A percentile compares a stretch with the other conserved stretches of the same genome.
Evolutionary conservation across 2,797 vertebrate genomes (phyloP).

Genomic region (Coregonus sp.): DNA sequence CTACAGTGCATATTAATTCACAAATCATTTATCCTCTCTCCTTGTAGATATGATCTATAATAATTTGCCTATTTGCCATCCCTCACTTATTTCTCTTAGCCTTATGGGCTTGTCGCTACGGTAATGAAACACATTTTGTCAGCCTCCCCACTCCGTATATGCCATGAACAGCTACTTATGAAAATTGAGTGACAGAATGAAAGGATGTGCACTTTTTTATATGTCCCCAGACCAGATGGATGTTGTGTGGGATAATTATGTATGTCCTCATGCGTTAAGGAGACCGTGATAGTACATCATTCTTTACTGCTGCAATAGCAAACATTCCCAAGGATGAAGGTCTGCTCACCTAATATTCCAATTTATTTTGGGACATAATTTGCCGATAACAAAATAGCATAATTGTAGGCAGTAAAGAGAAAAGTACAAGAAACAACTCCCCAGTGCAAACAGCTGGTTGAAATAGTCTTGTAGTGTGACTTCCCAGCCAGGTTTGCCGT

Average conservation of each 20-base stretch:
- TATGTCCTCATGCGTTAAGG: conserved; percentile 61
- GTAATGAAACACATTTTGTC: conserved; percentile 14
- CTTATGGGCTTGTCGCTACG: neutral
- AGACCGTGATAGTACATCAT: conserved; percentile 59
- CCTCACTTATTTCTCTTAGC: conserved; percentile 10
- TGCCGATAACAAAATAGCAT: neutral
- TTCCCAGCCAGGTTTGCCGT: neutral
- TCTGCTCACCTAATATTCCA: conserved; percentile 8
- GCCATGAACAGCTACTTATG: conserved; percentile 63
- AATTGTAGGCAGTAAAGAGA: neutral
- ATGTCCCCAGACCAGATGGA: conserved; percentile 60
- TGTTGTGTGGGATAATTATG: conserved; percentile 66
- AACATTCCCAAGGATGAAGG: conserved; percentile 64
- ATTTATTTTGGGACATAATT: neutral
- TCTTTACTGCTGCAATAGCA: conserved; percentile 45
- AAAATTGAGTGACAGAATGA: conserved; percentile 63
- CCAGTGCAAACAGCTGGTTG: neutral
- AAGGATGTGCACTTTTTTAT: conserved; percentile 42
- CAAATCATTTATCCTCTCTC: conserved; percentile 12
- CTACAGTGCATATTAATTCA: conserved; percentile 19
- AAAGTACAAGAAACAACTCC: neutral
- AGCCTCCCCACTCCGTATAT: conserved; percentile 1
- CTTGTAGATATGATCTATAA: conserved; percentile 11
- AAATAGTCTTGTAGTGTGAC: neutral
- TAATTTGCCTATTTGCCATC: conserved; percentile 10